Evolutionary conservation across 2,113 vertebrate species (phyloP).

Genomic region (Tragulus kanchil): DNA sequence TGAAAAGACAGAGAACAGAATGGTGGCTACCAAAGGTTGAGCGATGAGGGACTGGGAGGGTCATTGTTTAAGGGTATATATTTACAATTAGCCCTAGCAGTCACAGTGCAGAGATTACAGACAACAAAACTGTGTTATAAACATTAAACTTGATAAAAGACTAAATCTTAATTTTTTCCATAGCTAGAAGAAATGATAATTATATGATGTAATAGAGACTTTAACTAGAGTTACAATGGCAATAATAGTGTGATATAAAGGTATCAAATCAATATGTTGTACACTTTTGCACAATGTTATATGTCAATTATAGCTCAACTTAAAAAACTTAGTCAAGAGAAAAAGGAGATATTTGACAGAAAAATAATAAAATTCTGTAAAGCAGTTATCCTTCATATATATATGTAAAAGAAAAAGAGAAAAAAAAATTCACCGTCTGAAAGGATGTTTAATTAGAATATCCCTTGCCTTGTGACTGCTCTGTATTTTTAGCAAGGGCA

Average conservation of each 20-base stretch:
- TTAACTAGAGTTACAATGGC: not conserved
- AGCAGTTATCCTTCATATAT: too few relatives aligned
- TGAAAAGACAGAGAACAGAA: not conserved
- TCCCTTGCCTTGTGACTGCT: not conserved
- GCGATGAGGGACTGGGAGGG: not conserved
- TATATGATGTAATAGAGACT: not conserved
- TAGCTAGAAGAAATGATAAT: not conserved
- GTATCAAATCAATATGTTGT: not conserved
- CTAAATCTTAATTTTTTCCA: not conserved
- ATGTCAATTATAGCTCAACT: not conserved
- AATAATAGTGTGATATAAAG: not conserved
- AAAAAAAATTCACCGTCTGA: not conserved
- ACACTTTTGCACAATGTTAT: not conserved
- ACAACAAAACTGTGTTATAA: constrained; percentile 4
- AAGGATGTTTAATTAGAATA: not conserved
- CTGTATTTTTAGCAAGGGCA: not conserved
- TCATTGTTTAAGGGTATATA: not conserved
- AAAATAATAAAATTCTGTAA: too few relatives aligned
- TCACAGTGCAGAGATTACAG: not conserved
- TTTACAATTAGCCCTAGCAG: not conserved
- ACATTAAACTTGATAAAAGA: not conserved
- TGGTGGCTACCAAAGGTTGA: not conserved
- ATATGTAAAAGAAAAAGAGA: too few relatives aligned
- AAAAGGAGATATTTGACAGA: too few relatives aligned
- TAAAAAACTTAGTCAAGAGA: too few relatives aligned